Base-by-base conservation (phyloP, 2,113 vertebrate species). In the Oenanthe melanoleuca region DNA sequence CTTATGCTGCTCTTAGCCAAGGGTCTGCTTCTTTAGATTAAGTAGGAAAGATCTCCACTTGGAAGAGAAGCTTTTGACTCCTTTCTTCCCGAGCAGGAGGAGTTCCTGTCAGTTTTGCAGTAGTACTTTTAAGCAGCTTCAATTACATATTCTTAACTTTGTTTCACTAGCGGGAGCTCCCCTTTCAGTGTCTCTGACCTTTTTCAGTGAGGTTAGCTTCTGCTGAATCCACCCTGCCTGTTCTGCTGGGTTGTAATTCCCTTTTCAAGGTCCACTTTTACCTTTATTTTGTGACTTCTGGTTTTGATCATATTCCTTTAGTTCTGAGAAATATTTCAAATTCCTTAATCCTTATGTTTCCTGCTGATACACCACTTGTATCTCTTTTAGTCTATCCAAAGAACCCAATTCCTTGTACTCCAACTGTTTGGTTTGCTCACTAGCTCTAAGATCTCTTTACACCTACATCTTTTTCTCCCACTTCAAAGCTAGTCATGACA, bases 281-380 rank as follows among this genome's bases (percentile, higher is more conserved):
- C 64, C 85, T 88, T 89, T 53, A 70, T 69, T 78, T 83, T 94
- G 52, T 50, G 70, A 33, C 55, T 94, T 81, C 37, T 86, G 63
- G 37, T 85, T 90, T 95, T 94, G 79, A 85, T 93, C 82, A 67
- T 87, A 37, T 88, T 88, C 34, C 42, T 57, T 81, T 77, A 47
- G 37, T 78, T 89, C 70, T 89, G 60, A 18, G 71, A 91, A 79
- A 61, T 83, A 60, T 80, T 92, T 88, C 0, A 1, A 64, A 56
- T 94, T 88, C 40, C 59, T 92, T 88, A 93, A 72, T 94, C 77
- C 53, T 52, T 67, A 21, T 23, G 63, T 57, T 86, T 72, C 67
- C 82, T 33, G 52, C 60, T 73, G 84, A 88, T 63, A 26, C 0
- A 50, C 33, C 34, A 40, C 61, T 87, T 78, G 72, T 59, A 0